Evolutionary conservation across 1,140 invertebrate species (phyloP), one percentile per base, ranked within the genome.

Genomic region (Chlorops oryzae): DNA sequence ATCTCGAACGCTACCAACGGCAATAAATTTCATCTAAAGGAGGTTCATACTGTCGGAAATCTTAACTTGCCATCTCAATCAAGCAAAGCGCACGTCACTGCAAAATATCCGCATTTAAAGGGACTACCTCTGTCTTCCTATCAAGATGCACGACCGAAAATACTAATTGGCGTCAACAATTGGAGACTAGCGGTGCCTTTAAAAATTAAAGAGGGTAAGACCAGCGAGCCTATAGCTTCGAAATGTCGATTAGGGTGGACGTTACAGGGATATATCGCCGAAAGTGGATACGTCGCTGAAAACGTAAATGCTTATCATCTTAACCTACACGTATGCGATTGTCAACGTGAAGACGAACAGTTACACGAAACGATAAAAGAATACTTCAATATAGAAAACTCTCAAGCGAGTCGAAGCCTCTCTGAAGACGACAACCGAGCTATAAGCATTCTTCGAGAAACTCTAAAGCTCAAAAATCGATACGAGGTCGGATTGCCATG

Each of bases 181-280:
- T 47, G 44, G 44, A 47, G 23, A 12, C 12, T 38, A 17, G 46
- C 35, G 13, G 15, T 47, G 7, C 46, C 46, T 4, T 15, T 47
- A 15, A 47, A 47, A 25, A 37, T 47, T 15, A 21, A 25, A 6
- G 46, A 39, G 35, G 22, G 46, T 10, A 9, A 13, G 10, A 27
- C 22, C n/a, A 24, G 25, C n/a, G n/a, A 47, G 34, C 35, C 35
- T n/a, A 47, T 47, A n/a, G 35, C 46, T 9, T 18, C 22, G 3
- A 47, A 47, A 18, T 39, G 35, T 24, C 32, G 35, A 12, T 18
- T 47, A 5, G 46, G 46, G 5, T 47, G 35, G 46, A 39, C 34
- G 12, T 12, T 25, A 13, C 32, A 25, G 6, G 46, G 15, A 12
- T 3, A 17, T 35, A 3, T 35, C 5, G 13, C 34, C 34, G 18